These are phyloP conservation scores for Neodiprion virginianus DNA, from an alignment of 1,140 invertebrate species.

Conservation along the genomic window DNA sequence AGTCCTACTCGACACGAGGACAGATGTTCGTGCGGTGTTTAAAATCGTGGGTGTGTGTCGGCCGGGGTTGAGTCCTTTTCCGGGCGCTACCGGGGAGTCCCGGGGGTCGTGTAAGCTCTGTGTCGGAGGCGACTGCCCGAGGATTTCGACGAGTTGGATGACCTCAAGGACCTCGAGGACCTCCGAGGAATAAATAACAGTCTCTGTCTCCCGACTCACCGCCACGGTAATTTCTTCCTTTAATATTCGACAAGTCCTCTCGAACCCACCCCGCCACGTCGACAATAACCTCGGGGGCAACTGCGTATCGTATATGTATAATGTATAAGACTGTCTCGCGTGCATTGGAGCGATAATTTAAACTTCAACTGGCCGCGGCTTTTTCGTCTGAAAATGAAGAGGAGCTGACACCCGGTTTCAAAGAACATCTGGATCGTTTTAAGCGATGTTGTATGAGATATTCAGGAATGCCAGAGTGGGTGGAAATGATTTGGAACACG, in stretches of 20 bases:
- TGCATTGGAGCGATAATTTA: no score
- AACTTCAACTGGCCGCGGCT: no score
- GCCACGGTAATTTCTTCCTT: neutral
- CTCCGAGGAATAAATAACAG: constrained; percentile 5
- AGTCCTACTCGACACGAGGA: neutral
- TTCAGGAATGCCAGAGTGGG: no score
- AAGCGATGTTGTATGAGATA: no score
- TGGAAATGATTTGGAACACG: no score
- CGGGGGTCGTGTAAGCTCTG: neutral
- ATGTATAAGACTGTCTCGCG: no score
- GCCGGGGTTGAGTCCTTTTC: neutral
- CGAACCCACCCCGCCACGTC: neutral
- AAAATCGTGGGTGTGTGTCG: neutral
- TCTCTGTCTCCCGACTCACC: neutral
- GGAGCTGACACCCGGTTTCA: no score
- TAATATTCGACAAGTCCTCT: neutral
- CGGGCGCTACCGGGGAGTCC: neutral
- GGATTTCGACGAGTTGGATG: neutral
- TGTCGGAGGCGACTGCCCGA: neutral
- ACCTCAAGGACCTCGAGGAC: neutral
- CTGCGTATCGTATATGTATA: no score
- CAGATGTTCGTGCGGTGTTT: neutral
- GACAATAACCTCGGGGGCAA: neutral
- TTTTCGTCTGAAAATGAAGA: no score
- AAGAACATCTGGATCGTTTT: no score